phyloP scores from a whole-genome alignment of 2,113 vertebrate species.

The Prunella himalayana region DNA sequence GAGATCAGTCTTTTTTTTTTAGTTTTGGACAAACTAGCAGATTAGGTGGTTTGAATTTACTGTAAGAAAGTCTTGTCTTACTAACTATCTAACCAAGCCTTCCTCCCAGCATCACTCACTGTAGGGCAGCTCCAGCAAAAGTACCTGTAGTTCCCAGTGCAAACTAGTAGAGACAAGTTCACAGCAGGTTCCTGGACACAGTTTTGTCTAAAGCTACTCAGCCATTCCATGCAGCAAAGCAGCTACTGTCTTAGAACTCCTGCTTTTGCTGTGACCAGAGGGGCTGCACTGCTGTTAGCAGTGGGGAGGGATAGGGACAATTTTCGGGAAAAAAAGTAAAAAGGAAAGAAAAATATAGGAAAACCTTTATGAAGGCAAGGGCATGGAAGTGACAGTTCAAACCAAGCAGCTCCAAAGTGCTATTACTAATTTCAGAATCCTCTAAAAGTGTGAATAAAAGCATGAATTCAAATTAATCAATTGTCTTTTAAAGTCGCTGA shows the following conservation, averaged over 20 bases:
- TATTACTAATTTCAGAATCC: slow-evolving; percentile 18
- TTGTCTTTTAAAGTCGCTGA: slow-evolving; percentile 55
- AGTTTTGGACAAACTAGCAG: neutral
- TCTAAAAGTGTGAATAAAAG: slow-evolving; percentile 31
- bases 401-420: neutral
- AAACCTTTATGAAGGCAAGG: neutral
- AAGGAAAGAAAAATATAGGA: neutral
- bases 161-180: neutral
- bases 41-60: neutral
- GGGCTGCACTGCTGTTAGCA: neutral
- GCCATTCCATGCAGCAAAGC: neutral
- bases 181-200: neutral
- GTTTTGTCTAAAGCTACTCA: neutral
- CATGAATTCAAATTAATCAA: slow-evolving; percentile 59
- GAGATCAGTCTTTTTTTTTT: neutral
- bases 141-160: neutral
- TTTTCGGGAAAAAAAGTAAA: neutral
- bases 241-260: neutral
- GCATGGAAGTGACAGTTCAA: neutral
- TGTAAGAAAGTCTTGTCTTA: neutral
- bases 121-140: neutral
- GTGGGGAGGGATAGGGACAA: neutral
- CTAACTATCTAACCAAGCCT: neutral
- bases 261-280: neutral
- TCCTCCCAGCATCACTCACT: neutral